Base-by-base conservation (phyloP, 2,888 invertebrate genomes). In the Reticulitermes lucifugus region DNA sequence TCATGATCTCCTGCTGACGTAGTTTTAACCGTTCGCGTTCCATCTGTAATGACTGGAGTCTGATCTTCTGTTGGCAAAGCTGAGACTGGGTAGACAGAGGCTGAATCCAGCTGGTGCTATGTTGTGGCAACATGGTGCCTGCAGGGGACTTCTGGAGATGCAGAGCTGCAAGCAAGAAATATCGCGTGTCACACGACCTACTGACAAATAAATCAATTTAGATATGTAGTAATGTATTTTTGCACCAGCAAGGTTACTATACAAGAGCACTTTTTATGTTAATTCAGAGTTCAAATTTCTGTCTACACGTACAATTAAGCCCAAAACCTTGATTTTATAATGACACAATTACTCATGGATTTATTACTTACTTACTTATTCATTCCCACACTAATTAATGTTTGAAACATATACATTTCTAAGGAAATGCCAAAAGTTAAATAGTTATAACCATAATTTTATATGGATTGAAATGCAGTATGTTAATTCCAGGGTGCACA, bases 1-100 rank as follows among this genome's bases (percentile, higher is more conserved):
- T 93, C 91, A 95, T 94, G 89, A 98, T 97, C 92, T 98, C 97
- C 91, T 96, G 96, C 91, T 97, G 97, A 88, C 97, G 94, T 89
- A 96, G 95, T 91, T 97, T 97, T 88, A 98, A 94, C 89, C 96
- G 94, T 90, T 98, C 98, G 87, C 97, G 93, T 92, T 98, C 98
- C 90, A 96, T 93, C 90, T 98, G 96, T 88, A 98, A 92, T 86
- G 96, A 96, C 90, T 96, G 96, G 86, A 97, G 93, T 88, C 96
- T 94, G 87, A 96, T 92, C 90, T 96, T 95, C 91, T 96, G 96
- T 89, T 95, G 94, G 90, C 94, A 94, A 35, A 86, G 85, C 46
- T 94, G 94, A 83, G 93, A 92, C 85, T 91, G 91, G 71, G 87
- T 83, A 10, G 86, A 85, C n/a, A 86, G 75, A 14, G 86, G 91